phyloP scores from a whole-genome alignment of 2,113 vertebrate genomes.

The Burhinus oedicnemus region DNA sequence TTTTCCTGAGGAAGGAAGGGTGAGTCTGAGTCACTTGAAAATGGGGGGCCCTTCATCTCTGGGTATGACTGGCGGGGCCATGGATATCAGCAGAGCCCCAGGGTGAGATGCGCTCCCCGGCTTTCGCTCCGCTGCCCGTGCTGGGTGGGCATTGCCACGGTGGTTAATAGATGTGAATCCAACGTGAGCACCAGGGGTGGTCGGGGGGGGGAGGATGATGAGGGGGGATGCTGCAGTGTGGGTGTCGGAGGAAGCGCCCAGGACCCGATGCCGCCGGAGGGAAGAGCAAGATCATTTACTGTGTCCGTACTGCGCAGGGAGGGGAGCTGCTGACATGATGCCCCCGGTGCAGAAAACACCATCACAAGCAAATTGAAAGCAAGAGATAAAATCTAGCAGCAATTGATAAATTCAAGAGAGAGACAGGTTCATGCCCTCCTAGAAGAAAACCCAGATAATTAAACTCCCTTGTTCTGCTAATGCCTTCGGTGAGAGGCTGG shows the following conservation, averaged over 20 bases:
- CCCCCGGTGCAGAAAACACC: background rate
- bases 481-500: background rate
- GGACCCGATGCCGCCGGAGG: accelerated
- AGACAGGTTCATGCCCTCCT: slow-evolving; percentile 44
- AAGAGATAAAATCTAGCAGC: slow-evolving; percentile 27
- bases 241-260: background rate
- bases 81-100: background rate
- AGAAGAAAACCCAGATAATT: slow-evolving; percentile 46
- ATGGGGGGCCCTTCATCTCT: slow-evolving; percentile 65
- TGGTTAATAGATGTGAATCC: background rate
- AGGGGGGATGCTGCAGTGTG: background rate
- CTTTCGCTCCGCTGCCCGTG: background rate
- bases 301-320: background rate
- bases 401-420: slow-evolving; percentile 31
- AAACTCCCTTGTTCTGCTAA: slow-evolving; percentile 27
- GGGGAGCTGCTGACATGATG: background rate
- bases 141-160: background rate
- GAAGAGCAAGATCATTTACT: background rate
- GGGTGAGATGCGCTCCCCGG: background rate
- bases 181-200: background rate
- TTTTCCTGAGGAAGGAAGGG: slow-evolving; percentile 85
- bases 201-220: no score
- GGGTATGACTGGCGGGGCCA: slow-evolving; percentile 43
- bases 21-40: slow-evolving; percentile 70
- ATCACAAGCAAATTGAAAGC: slow-evolving; percentile 16